phyloP scores from a whole-genome alignment of 1,140 invertebrate genomes.

The Metopolophium dirhodum region DNA sequence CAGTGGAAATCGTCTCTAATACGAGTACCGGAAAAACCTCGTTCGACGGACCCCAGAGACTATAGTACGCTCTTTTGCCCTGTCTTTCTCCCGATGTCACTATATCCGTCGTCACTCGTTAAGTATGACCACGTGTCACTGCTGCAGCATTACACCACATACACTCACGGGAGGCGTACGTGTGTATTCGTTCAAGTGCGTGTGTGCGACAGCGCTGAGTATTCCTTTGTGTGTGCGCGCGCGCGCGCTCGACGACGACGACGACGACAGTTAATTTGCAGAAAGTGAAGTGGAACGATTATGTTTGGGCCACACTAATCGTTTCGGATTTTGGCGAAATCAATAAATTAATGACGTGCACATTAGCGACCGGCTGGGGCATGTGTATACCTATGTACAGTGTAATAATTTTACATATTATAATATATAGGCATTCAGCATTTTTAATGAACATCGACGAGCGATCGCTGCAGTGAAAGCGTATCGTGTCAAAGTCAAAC shows the following conservation, averaged over 20 bases:
- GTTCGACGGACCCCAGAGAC: too few species aligned
- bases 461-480: constrained; percentile 49
- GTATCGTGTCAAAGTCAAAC: constrained; percentile 55
- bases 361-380: constrained; percentile 19
- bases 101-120: too few species aligned
- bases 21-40: too few species aligned
- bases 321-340: constrained; percentile 52
- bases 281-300: constrained; percentile 48
- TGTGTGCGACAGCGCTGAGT: neutral
- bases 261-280: constrained; percentile 25
- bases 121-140: constrained; percentile 3
- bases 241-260: neutral
- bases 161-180: neutral
- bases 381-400: neutral
- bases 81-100: too few species aligned
- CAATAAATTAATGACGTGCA: constrained; percentile 53
- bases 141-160: neutral
- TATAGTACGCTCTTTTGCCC: too few species aligned
- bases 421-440: constrained; percentile 19
- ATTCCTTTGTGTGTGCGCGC: neutral
- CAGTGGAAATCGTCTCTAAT: too few species aligned
- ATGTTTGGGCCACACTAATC: constrained; percentile 32
- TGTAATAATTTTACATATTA: constrained; percentile 15
- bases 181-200: neutral
- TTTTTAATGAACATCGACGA: constrained; percentile 29